Evolutionary conservation across 2,113 vertebrate species (phyloP).

Genomic region (Barbus barbus): DNA sequence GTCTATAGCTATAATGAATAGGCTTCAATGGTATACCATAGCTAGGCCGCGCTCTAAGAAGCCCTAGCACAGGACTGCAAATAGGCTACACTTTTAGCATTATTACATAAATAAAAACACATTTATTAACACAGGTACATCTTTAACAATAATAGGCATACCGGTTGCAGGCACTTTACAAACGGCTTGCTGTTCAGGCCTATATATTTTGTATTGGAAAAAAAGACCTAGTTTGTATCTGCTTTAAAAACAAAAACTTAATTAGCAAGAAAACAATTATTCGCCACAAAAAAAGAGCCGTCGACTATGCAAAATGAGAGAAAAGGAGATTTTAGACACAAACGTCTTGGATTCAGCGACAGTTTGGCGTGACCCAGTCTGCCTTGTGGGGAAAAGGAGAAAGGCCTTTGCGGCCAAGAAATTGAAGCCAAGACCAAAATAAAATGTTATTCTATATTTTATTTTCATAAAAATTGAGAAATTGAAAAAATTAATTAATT

Average conservation of each 20-base stretch:
- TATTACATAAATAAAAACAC: too few species aligned
- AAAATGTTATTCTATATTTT: too few species aligned
- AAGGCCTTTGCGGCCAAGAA: constrained; percentile 31
- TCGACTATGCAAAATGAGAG: not conserved
- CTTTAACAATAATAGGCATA: not conserved
- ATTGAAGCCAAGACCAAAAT: constrained; percentile 20
- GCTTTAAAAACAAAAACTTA: not conserved
- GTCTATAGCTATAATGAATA: not conserved
- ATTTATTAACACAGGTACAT: not conserved
- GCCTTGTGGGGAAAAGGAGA: not conserved
- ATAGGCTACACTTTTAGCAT: too few species aligned
- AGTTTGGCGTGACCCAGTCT: constrained; percentile 7
- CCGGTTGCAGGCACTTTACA: not conserved
- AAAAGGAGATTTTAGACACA: not conserved
- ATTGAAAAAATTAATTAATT: not conserved
- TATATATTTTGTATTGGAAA: not conserved
- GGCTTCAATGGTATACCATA: not conserved
- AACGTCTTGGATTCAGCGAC: constrained; percentile 26
- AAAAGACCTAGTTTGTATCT: not conserved
- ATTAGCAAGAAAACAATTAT: constrained; percentile 7
- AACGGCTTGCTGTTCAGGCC: not conserved
- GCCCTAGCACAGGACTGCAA: not conserved
- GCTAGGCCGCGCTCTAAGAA: not conserved
- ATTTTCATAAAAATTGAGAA: too few species aligned
- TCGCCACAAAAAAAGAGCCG: not conserved